Base-by-base conservation (phyloP, 2,888 invertebrate genomes). In the Watsonalla cultraria region DNA sequence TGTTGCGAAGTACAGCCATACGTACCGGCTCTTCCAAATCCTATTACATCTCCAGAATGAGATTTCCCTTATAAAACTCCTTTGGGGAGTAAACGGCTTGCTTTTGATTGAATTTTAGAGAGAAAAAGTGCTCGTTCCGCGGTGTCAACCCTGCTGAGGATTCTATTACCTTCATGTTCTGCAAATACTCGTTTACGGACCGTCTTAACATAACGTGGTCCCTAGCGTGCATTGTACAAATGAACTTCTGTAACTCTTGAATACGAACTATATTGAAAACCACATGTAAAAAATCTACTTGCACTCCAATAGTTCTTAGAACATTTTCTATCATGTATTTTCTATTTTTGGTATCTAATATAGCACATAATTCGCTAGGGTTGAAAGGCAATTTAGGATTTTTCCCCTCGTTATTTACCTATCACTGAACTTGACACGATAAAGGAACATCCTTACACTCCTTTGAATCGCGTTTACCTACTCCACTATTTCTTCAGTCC, bases 61-160 rank as follows among this genome's bases (percentile, higher is more conserved):
- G 64, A 67, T 65, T 65, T 58, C 55, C 58, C 46, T 56, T 56
- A 59, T 53, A 56, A 64, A 66, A 63, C 57, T 57, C 57, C 65
- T 65, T 59, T 51, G 46, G 65, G 65, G 65, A 61, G 55, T 64
- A 53, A 55, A 65, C 49, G 49, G 37, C 34, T 61, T 59, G 58
- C 50, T 55, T 66, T 67, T 64, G 63, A 70, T 68, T 67, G 61
- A 66, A 67, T 70, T 64, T 60, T 55, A 60, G 53, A 57, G 54
- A 55, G 45, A 46, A 46, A 51, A 51, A 49, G 35, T 49, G 14
- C 14, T 39, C 49, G 49, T 39, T 39, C 49, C 49, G 11, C 49
- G 37, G 39, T 15, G 39, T 49, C 49, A 49, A 5, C 15, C 15
- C 9, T 7, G 37, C 37, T 37, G 37, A 49, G 37, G 37, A 49